Evolutionary conservation across 2,888 invertebrate species (phyloP).

Genomic region (Apoda limacodes): DNA sequence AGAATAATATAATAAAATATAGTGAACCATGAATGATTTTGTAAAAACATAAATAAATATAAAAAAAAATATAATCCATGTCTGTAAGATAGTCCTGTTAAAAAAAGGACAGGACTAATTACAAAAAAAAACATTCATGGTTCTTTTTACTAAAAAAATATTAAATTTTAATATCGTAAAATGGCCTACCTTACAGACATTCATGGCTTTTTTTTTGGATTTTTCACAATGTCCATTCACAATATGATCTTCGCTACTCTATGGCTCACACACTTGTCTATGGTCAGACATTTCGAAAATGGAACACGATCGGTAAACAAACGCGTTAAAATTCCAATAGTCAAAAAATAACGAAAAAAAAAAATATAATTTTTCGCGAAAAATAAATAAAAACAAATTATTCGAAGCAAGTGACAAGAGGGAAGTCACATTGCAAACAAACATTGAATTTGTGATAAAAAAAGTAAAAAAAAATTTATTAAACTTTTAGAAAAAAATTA

Average conservation of each 20-base stretch:
- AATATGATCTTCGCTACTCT: conserved; percentile 49
- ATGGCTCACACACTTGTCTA: conserved; percentile 19
- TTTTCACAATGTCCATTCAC: conserved; percentile 59
- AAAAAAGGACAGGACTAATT: conserved; percentile 20
- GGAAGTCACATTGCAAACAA: conserved; percentile 63
- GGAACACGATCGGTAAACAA: conserved; percentile 4
- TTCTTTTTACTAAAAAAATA: conserved; percentile 26
- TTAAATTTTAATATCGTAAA: conserved; percentile 36
- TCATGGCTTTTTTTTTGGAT: conserved; percentile 29
- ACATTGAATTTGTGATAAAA: conserved; percentile 39
- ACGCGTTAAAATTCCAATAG: conserved; percentile 14
- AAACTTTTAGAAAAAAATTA: conserved; percentile 4
- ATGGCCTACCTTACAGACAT: conserved; percentile 69
- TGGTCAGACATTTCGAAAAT: conserved; percentile 3
- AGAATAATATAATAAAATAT: conserved; percentile 11
- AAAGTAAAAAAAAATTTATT: conserved; percentile 20
- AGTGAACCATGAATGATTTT: conserved; percentile 60
- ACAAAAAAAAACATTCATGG: conserved; percentile 50
- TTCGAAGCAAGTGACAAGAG: conserved; percentile 50
- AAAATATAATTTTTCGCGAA: conserved; percentile 15
- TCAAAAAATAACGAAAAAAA: conserved; percentile 14
- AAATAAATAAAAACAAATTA: conserved; percentile 17
- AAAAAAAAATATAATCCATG: conserved; percentile 45
- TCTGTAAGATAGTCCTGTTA: conserved; percentile 58
- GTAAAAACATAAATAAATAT: conserved; percentile 19